Base-by-base conservation (phyloP, 2,888 invertebrate species). In the Epirrhoe alternata region DNA sequence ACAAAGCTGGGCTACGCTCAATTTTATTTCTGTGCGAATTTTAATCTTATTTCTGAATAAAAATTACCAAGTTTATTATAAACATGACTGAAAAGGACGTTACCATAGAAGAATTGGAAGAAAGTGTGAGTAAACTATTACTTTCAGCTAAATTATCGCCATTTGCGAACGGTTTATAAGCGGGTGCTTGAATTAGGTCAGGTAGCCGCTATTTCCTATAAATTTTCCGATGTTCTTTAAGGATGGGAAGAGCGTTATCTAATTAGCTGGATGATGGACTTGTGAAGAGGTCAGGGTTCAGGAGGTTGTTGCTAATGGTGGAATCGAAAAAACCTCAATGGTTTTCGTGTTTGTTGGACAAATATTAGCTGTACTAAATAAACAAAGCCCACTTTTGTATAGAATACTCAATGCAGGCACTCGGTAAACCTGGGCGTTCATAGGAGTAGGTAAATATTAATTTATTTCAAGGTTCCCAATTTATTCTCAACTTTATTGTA, bases 21-120 rank as follows among this genome's bases (percentile, higher is more conserved):
- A 60, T 58, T 67, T 62, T 53, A 47, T 64, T 57, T 59, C 31
- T 10, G 51, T 30, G 16, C 33, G n/a, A 53, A 58, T 33, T 58
- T 69, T 63, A 56, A 52, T 71, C 8, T 58, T n/a, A 65, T 61
- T 73, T 62, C 51, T 64, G 42, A 63, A 42, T 65, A 76, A 81
- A 82, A 82, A 77, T 64, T 74, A 62, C 57, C 59, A 76, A 79
- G 75, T 81, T 72, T 65, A 64, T 61, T 30, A 66, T 69, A 69
- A 86, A 77, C 31, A 92, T 92, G 92, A 87, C 86, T 79, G 89
- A 90, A 61, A 86, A 90, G 77, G 86, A 91, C 54, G 82, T 90
- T 5, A 87, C 90, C 6, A 85, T 91, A 77, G 91, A 92, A 70
- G 90, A 92, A 58, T 77, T 92, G 17, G 92, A 92, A 66, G 92